A percentile compares a stretch with the other conserved stretches of the same genome.
phyloP scores from a whole-genome alignment of 2,888 invertebrate genomes.

The Eulithis prunata region DNA sequence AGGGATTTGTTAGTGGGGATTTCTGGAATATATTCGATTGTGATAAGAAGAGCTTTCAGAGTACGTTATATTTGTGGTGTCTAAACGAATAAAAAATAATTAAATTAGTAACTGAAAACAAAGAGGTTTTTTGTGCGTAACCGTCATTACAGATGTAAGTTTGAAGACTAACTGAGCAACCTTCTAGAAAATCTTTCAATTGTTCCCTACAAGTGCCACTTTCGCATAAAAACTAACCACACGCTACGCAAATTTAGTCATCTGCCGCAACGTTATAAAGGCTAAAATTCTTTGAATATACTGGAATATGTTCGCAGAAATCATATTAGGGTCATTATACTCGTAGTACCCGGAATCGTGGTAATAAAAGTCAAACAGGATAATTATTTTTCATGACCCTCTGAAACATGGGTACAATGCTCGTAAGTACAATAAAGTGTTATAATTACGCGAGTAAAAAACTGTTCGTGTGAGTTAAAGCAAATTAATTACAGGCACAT shows the following conservation, averaged over 20 bases:
- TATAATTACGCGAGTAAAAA: too few species aligned
- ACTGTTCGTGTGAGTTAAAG: too few species aligned
- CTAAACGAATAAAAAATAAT: too few species aligned
- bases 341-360: slow-evolving; percentile 26
- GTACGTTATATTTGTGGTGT: too few species aligned
- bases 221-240: slow-evolving; percentile 36
- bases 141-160: not conserved
- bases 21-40: too few species aligned
- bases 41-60: too few species aligned
- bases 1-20: too few species aligned
- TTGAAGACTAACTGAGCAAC: not conserved
- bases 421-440: not conserved
- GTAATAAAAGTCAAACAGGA: slow-evolving; percentile 40
- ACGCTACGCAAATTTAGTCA: slow-evolving; percentile 45
- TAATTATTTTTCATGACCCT: slow-evolving; percentile 44
- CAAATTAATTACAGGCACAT: too few species aligned
- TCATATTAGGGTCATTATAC: slow-evolving; percentile 18
- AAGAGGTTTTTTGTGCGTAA: not conserved
- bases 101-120: too few species aligned
- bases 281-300: slow-evolving; percentile 37
- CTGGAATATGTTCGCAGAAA: slow-evolving; percentile 35
- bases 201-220: slow-evolving; percentile 36
- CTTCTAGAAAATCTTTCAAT: slow-evolving; percentile 7
- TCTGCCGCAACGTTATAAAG: slow-evolving; percentile 48
- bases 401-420: slow-evolving; percentile 29